These are phyloP conservation scores for Antheraea yamamai DNA, from an alignment of 2,888 invertebrate genomes.

Conservation along the genomic window DNA sequence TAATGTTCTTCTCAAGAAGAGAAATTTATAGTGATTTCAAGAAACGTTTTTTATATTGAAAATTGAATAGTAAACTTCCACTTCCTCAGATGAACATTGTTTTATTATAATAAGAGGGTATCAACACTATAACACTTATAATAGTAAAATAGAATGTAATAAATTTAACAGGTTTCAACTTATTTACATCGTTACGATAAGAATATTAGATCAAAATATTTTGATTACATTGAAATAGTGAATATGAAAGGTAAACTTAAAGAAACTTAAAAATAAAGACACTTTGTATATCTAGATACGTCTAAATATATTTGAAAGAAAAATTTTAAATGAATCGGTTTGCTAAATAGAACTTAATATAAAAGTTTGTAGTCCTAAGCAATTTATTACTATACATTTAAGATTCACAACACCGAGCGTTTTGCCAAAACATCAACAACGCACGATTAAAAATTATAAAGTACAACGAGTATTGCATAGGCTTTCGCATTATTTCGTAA, in stretches of 20 bases:
- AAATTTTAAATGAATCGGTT: background rate
- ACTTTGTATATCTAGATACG: background rate
- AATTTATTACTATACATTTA: background rate
- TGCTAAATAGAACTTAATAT: constrained; percentile 5
- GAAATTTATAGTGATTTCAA: constrained; percentile 35
- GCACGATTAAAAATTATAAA: constrained; percentile 5
- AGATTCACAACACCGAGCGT: constrained; percentile 10
- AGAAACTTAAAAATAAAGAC: background rate
- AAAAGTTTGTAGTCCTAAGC: constrained; percentile 1
- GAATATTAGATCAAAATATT: constrained; percentile 32
- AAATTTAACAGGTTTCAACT: constrained; percentile 80
- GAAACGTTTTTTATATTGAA: constrained; percentile 19
- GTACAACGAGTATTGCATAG: constrained; percentile 6
- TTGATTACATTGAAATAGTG: constrained; percentile 29
- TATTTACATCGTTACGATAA: constrained; percentile 64
- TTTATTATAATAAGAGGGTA: constrained; percentile 68
- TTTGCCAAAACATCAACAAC: background rate
- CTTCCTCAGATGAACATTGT: constrained; percentile 59
- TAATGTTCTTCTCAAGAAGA: constrained; percentile 60
- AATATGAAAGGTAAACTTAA: constrained; percentile 1
- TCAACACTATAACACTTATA: constrained; percentile 78
- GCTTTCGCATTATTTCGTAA: background rate
- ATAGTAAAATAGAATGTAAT: constrained; percentile 81
- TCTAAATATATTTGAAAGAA: background rate
- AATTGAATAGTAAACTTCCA: constrained; percentile 36